Evolutionary conservation across 2,797 vertebrate genomes (phyloP).

Genomic region (Ciconia nigra): DNA sequence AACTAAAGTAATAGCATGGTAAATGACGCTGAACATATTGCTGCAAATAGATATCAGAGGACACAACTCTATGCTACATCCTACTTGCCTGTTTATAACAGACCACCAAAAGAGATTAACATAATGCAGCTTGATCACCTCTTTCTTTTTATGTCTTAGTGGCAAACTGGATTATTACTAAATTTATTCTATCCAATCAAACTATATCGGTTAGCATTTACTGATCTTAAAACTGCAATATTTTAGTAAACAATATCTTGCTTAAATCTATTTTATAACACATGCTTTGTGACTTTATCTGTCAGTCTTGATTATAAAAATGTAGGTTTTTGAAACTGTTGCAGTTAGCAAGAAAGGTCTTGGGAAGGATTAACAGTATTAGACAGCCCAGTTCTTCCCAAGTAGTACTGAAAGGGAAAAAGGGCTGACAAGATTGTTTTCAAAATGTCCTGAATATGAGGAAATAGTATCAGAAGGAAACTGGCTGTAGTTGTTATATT

Average conservation of each 20-base stretch:
- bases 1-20: background rate
- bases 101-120: background rate
- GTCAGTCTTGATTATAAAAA: background rate
- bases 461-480: background rate
- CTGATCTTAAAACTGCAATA: background rate
- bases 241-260: background rate
- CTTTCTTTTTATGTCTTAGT: background rate
- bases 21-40: background rate
- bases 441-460: background rate
- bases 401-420: background rate
- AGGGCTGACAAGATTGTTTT: background rate
- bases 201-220: background rate
- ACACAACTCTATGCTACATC: background rate
- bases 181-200: background rate
- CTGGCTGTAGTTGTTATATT: background rate
- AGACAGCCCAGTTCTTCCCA: background rate
- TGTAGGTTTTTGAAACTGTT: background rate
- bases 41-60: background rate
- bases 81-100: background rate
- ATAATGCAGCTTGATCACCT: background rate
- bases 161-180: background rate
- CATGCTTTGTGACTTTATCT: background rate
- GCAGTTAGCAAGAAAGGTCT: background rate
- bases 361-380: background rate
- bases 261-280: background rate